Percentiles rank a stretch among this genome's conserved stretches.
Conservation (phyloP, 2,888 invertebrate species). For the Drosophila recens region DNA sequence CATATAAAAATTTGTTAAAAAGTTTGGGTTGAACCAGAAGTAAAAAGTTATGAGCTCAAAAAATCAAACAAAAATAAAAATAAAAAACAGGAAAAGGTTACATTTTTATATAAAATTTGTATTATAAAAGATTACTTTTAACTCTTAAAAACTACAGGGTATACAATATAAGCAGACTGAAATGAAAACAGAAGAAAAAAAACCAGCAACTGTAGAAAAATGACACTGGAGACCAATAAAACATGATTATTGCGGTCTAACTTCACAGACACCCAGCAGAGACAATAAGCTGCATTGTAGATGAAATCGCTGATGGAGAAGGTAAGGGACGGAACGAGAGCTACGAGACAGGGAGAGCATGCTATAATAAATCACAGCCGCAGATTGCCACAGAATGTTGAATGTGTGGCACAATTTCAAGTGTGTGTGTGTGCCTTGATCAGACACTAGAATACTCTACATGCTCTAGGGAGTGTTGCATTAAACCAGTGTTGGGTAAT, state of each 20-base stretch:
- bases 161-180: neutral
- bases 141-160: neutral
- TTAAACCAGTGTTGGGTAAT: conserved; percentile 2
- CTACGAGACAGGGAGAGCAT: conserved; percentile 10
- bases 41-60: too few species aligned
- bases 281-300: conserved; percentile 29
- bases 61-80: too few species aligned
- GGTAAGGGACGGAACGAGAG: neutral
- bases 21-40: too few species aligned
- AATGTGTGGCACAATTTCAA: conserved; percentile 24
- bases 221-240: conserved; percentile 73
- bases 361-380: conserved; percentile 65
- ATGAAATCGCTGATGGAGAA: neutral
- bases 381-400: conserved; percentile 33
- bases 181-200: conserved; percentile 22
- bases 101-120: too few species aligned
- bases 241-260: conserved; percentile 72
- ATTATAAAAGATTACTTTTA: too few species aligned
- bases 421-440: conserved; percentile 3
- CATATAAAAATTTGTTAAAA: too few species aligned
- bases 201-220: conserved; percentile 60
- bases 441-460: neutral
- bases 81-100: too few species aligned
- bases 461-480: neutral
- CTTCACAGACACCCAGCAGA: conserved; percentile 37